phyloP scores from a whole-genome alignment of 2,888 invertebrate species.

The Drosophila histrio region DNA sequence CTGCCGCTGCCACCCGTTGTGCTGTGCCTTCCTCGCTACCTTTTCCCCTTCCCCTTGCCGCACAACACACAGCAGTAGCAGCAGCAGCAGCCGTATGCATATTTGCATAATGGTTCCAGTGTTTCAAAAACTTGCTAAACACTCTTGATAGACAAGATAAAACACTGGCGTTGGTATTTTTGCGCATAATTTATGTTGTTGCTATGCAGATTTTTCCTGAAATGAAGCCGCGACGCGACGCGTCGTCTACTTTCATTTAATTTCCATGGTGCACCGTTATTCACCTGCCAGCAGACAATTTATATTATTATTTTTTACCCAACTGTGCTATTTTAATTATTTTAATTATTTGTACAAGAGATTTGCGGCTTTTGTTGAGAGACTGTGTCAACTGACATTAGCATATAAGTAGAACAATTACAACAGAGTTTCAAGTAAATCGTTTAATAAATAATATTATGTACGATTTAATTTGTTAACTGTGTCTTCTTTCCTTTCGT shows the following conservation, averaged over 20 bases:
- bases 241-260: not conserved
- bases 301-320: not conserved
- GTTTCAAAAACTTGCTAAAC: slow-evolving; percentile 79
- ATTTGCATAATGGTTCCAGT: slow-evolving; percentile 79
- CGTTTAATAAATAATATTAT: not conserved
- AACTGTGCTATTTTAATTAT: slow-evolving; percentile 67
- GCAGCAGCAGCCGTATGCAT: slow-evolving; percentile 70
- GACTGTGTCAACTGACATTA: not conserved
- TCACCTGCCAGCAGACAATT: slow-evolving; percentile 34
- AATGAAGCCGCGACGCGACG: slow-evolving; percentile 4
- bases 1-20: slow-evolving; percentile 32
- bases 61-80: not conserved
- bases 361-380: slow-evolving; percentile 42
- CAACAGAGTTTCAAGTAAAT: not conserved
- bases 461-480: not conserved
- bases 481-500: not conserved
- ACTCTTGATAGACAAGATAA: slow-evolving; percentile 80
- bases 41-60: not conserved
- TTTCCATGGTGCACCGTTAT: slow-evolving; percentile 35
- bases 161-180: slow-evolving; percentile 74
- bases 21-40: not conserved
- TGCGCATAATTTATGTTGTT: slow-evolving; percentile 75
- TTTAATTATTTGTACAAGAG: slow-evolving; percentile 29
- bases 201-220: slow-evolving; percentile 56
- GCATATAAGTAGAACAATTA: not conserved